A percentile compares a stretch with the other conserved stretches of the same genome.
phyloP scores from a whole-genome alignment of 2,888 invertebrate genomes.

The Escarpia spicata region DNA sequence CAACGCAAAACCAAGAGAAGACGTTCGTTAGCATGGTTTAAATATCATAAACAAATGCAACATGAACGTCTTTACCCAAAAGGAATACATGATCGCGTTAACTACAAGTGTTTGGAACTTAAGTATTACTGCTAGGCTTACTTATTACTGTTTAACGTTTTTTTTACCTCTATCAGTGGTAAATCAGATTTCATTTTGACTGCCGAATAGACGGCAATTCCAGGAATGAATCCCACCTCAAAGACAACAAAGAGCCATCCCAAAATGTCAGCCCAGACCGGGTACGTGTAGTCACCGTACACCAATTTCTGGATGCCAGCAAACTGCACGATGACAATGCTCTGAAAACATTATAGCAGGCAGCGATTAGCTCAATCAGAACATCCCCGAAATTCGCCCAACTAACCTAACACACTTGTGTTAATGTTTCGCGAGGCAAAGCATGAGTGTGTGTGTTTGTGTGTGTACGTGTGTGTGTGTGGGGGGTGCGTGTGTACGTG shows the following conservation, averaged over 20 bases:
- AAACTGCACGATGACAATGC: neutral
- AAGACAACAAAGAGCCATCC: constrained; percentile 49
- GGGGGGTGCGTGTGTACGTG: too few relatives aligned
- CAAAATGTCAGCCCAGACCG: constrained; percentile 56
- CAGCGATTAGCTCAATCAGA: neutral
- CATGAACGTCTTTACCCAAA: too few relatives aligned
- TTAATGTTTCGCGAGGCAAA: too few relatives aligned
- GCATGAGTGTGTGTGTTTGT: too few relatives aligned
- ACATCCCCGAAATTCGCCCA: too few relatives aligned
- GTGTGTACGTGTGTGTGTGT: too few relatives aligned
- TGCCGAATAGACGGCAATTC: neutral
- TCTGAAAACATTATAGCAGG: neutral
- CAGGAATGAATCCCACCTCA: neutral
- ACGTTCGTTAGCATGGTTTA: too few relatives aligned
- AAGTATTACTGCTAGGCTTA: neutral
- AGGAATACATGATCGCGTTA: too few relatives aligned
- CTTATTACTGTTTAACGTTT: neutral
- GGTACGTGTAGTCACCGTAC: constrained; percentile 54
- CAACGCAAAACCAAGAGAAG: too few relatives aligned
- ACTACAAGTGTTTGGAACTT: too few relatives aligned
- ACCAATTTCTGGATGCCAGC: neutral
- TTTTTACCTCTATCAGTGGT: neutral
- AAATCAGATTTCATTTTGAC: neutral
- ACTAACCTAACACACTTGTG: too few relatives aligned
- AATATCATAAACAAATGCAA: too few relatives aligned